phyloP scores from a whole-genome alignment of 1,140 invertebrate species.

The Drosophila pandora region DNA sequence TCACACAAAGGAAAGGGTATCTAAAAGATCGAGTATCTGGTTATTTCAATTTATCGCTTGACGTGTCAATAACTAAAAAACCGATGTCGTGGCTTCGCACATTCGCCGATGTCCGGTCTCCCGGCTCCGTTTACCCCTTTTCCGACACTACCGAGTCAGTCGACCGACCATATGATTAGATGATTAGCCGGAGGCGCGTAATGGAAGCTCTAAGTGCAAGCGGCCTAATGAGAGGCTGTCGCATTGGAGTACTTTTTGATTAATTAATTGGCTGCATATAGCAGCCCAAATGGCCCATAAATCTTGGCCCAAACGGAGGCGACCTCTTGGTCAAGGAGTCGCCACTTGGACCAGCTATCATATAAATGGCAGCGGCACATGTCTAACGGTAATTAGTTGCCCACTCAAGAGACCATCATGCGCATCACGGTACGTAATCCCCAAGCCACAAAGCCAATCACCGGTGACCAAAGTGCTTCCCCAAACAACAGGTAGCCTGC shows the following conservation, averaged over 20 bases:
- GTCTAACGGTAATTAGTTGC: slow-evolving; percentile 53
- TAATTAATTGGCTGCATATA: slow-evolving; percentile 62
- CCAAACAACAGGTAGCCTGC: slow-evolving; percentile 5
- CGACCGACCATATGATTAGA: slow-evolving; percentile 28
- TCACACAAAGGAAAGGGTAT: slow-evolving; percentile 6
- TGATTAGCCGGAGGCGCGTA: slow-evolving; percentile 66
- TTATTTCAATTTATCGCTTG: slow-evolving; percentile 8
- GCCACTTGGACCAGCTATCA: slow-evolving; percentile 12
- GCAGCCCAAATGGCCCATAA: slow-evolving; percentile 42
- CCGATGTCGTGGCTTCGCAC: slow-evolving; percentile 36
- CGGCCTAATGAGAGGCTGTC: slow-evolving; percentile 28
- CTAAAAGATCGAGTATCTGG: background rate
- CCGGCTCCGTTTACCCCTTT: background rate
- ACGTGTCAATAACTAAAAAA: slow-evolving; percentile 22
- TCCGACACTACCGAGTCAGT: slow-evolving; percentile 15
- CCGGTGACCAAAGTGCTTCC: background rate
- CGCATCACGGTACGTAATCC: slow-evolving; percentile 38
- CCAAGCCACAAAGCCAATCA: background rate
- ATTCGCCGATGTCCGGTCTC: slow-evolving; percentile 11
- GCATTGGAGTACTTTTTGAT: slow-evolving; percentile 63
- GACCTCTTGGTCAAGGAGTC: slow-evolving; percentile 51
- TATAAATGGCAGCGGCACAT: slow-evolving; percentile 44
- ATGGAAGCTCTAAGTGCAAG: slow-evolving; percentile 69
- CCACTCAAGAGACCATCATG: slow-evolving; percentile 50
- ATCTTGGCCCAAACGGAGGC: slow-evolving; percentile 21